Evolutionary conservation across 2,888 invertebrate genomes (phyloP).

Genomic region (Drosophila recens): DNA sequence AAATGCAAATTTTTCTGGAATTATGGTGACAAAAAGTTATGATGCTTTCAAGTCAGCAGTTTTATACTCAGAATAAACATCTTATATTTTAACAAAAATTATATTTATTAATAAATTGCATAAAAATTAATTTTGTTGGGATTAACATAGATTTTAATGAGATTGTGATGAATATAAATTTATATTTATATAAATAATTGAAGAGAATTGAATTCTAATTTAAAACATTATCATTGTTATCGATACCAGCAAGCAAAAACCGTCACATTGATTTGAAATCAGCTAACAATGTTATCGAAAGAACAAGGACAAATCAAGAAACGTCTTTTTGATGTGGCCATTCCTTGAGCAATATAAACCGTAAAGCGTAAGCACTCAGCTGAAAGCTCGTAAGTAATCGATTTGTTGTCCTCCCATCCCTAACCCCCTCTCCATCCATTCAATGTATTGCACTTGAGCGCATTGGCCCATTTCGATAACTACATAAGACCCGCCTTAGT

Average conservation of each 20-base stretch:
- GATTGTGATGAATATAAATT: not conserved
- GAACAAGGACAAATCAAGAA: constrained; percentile 13
- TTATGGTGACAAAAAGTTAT: constrained; percentile 26
- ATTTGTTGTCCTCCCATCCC: constrained; percentile 34
- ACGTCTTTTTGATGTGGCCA: constrained; percentile 20
- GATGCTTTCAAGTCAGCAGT: constrained; percentile 4
- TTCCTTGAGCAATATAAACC: constrained; percentile 22
- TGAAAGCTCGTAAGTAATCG: constrained; percentile 54
- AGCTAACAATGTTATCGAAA: constrained; percentile 18
- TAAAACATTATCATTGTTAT: not conserved
- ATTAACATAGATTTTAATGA: not conserved
- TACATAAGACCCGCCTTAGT: constrained; percentile 56
- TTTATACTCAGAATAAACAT: not conserved
- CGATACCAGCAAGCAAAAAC: not conserved
- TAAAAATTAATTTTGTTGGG: not conserved
- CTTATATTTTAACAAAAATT: not conserved
- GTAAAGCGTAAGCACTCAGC: constrained; percentile 40
- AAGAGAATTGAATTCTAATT: no score
- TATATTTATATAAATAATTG: not conserved
- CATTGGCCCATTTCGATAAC: constrained; percentile 63
- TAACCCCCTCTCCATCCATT: constrained; percentile 19
- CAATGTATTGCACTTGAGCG: constrained; percentile 46
- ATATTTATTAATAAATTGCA: not conserved
- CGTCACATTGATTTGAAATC: constrained; percentile 16
- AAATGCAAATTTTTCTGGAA: constrained; percentile 27